Conservation (phyloP, 2,888 invertebrate genomes). For the Ormyrus thymus region DNA sequence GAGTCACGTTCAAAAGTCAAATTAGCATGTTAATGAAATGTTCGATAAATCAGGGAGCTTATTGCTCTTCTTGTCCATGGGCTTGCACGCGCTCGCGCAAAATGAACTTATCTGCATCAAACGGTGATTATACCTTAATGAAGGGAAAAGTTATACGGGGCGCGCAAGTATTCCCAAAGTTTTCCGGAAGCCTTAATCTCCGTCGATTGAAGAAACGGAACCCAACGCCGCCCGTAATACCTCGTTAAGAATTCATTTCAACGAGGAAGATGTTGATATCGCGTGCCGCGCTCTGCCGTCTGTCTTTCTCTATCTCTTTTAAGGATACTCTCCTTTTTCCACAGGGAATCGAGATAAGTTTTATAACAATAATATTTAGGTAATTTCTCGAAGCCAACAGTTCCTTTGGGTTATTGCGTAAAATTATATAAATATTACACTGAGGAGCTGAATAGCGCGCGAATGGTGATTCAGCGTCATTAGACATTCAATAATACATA, state of each 20-base stretch:
- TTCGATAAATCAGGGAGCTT: slow-evolving; percentile 64
- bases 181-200: slow-evolving; percentile 65
- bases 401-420: not conserved
- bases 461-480: slow-evolving; percentile 16
- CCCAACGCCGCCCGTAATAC: slow-evolving; percentile 52
- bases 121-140: slow-evolving; percentile 69
- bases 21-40: slow-evolving; percentile 68
- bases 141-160: slow-evolving; percentile 64
- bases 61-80: slow-evolving; percentile 58
- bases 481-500: not conserved
- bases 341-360: no score
- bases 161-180: slow-evolving; percentile 59
- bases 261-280: slow-evolving; percentile 51
- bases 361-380: no score
- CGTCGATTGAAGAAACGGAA: slow-evolving; percentile 61
- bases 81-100: slow-evolving; percentile 58
- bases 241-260: slow-evolving; percentile 64
- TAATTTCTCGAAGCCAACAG: no score
- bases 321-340: no score
- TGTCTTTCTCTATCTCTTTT: slow-evolving; percentile 5
- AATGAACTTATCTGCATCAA: slow-evolving; percentile 70
- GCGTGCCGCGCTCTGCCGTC: slow-evolving; percentile 9
- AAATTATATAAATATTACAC: slow-evolving; percentile 11
- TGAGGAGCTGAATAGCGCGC: not conserved
- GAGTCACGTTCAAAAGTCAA: slow-evolving; percentile 59